Conservation (phyloP, 1,140 invertebrate species). For the Drosophila virilis region DNA sequence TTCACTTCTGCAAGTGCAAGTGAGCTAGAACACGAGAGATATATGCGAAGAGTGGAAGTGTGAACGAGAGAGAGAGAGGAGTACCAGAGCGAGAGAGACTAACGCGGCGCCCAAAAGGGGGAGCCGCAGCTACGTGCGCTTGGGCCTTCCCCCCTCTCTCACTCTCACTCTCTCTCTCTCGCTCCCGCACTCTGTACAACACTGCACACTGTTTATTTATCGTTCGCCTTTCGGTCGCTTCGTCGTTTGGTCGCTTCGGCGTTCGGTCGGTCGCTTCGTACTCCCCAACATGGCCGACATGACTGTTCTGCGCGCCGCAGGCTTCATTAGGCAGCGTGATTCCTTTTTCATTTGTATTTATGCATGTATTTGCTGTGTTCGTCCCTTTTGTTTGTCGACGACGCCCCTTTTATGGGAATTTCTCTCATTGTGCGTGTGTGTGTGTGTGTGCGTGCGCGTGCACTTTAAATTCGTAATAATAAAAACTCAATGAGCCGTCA, state of each 20-base stretch:
- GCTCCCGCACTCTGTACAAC: not conserved
- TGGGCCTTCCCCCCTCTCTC: not conserved
- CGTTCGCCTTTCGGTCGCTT: slow-evolving; percentile 33
- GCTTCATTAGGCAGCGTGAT: slow-evolving; percentile 61
- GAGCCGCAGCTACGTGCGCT: slow-evolving; percentile 24
- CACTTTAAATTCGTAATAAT: slow-evolving; percentile 58
- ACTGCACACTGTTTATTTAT: slow-evolving; percentile 29
- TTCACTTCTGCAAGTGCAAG: slow-evolving; percentile 9
- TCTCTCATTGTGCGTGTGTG: slow-evolving; percentile 23
- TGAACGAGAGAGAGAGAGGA: not conserved
- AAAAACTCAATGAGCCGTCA: slow-evolving; percentile 59
- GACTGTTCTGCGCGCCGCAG: slow-evolving; percentile 47
- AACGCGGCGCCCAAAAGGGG: slow-evolving; percentile 14
- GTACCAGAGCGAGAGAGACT: not conserved
- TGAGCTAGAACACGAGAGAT: slow-evolving; percentile 1
- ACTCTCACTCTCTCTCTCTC: not conserved
- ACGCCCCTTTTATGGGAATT: slow-evolving; percentile 53
- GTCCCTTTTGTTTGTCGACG: slow-evolving; percentile 43
- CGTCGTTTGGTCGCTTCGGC: slow-evolving; percentile 11
- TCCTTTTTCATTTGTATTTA: slow-evolving; percentile 62
- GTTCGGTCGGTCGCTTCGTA: slow-evolving; percentile 13
- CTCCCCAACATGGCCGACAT: slow-evolving; percentile 47
- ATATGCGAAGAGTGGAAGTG: not conserved
- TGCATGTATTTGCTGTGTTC: slow-evolving; percentile 43
- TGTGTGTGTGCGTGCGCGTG: slow-evolving; percentile 7